Evolutionary conservation across 2,113 vertebrate genomes (phyloP), one percentile per base, ranked within the genome.

Genomic region (Zosterops borbonicus): DNA sequence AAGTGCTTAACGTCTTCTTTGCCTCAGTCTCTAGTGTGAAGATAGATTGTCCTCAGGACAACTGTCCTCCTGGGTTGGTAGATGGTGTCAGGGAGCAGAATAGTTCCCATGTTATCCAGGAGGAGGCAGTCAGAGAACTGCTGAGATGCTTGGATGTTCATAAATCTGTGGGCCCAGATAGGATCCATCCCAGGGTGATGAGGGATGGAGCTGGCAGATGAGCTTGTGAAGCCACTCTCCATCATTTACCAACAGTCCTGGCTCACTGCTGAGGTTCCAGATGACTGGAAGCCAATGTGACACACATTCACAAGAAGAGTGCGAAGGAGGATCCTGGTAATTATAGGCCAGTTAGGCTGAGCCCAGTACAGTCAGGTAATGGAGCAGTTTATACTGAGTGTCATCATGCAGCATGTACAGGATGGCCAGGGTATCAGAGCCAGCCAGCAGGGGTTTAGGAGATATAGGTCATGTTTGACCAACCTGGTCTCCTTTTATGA

Each of bases 191-290:
- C 17, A 73, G 21, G 17, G 39, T 73, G 52, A n/a, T 44, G 39
- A n/a, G 13, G 4, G 39, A 37, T 37, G 37, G 37, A 44, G 12
- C 17, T 44, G 70, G 17, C 39, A 73, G 39, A 44, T 56, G 39
- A 56, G 39, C 29, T 33, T 56, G 39, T 0, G 1, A 42, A 73
- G 9, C 52, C 1, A 0, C 10, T 56, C 31, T 73, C 31, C 39
- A 21, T 74, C 52, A 28, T 56, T 73, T 73, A n/a, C 52, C 39
- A 56, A 3, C 23, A 27, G 52, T 27, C 23, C 23, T 44, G 39
- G 52, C 17, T n/a, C 39, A 27, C 39, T 56, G 52, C 18, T 14
- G 39, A 44, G 52, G 31, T n/a, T 56, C 52, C 31, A 44, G 39
- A 44, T 56, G 31, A 44, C 23, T 56, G 23, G 23, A n/a, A 73